Evolutionary conservation across 37 sponge, comb jelly and placozoan species (phyloP).

Genomic region (Theonella swinhoei): DNA sequence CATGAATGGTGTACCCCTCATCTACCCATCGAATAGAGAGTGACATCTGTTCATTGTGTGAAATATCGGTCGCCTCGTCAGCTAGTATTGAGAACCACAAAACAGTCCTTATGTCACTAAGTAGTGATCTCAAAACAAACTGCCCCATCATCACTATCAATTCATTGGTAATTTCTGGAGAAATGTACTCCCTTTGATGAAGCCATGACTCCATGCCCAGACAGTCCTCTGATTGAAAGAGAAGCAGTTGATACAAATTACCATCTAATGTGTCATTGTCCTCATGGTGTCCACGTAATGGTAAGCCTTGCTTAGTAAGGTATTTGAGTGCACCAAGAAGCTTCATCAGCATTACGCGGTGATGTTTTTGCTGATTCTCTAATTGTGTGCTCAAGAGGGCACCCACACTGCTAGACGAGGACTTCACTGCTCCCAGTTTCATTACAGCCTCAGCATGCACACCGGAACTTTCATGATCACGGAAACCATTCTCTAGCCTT

Average conservation of each 20-base stretch:
- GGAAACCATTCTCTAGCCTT: too few species aligned
- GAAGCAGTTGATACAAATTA: conserved; percentile 35
- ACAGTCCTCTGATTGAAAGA: conserved; percentile 18
- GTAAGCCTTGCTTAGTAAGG: conserved; percentile 30
- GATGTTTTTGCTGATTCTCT: neutral
- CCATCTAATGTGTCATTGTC: conserved; percentile 19
- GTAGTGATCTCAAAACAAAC: conserved; percentile 20
- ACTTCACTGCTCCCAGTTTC: too few species aligned
- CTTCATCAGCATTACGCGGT: neutral
- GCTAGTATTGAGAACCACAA: conserved; percentile 41
- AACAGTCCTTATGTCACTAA: conserved; percentile 17
- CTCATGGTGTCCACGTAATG: conserved; percentile 31
- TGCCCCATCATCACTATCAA: conserved; percentile 39
- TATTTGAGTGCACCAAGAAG: conserved; percentile 20
- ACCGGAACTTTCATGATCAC: too few species aligned
- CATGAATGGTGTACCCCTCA: conserved; percentile 39
- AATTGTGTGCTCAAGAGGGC: too few species aligned
- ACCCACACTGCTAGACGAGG: too few species aligned
- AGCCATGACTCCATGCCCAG: conserved; percentile 1
- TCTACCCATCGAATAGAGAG: conserved; percentile 66
- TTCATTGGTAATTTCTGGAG: conserved; percentile 40
- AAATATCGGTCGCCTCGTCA: conserved; percentile 68
- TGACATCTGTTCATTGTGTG: conserved; percentile 53
- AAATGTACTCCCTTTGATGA: conserved; percentile 13
- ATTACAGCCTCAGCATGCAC: too few species aligned